These are phyloP conservation scores for Phortica magna DNA, from an alignment of 2,888 invertebrate genomes.

Conservation along the genomic window DNA sequence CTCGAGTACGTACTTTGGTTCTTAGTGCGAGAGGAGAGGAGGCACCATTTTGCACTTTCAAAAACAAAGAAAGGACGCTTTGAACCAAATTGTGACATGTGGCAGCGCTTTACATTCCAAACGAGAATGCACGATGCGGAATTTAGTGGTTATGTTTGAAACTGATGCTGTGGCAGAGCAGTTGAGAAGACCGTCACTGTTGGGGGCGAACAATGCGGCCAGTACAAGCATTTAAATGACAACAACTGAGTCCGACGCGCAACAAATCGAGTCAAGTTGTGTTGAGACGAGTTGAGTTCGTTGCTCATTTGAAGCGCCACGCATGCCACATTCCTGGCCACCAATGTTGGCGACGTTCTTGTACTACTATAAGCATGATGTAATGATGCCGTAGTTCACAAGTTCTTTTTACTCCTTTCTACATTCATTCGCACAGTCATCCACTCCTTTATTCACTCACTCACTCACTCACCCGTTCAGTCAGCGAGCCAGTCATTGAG, in stretches of 20 bases:
- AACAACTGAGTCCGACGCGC: background rate
- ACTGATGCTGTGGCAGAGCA: slow-evolving; percentile 3
- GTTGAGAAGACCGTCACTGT: background rate
- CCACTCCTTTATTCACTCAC: background rate
- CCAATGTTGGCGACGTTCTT: background rate
- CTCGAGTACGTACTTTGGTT: background rate
- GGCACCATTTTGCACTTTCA: background rate
- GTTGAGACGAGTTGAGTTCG: background rate
- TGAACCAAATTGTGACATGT: slow-evolving; percentile 42
- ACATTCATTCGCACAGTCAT: background rate
- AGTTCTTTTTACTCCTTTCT: background rate
- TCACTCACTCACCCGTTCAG: background rate
- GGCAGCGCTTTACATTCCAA: slow-evolving; percentile 20
- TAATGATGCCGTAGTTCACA: slow-evolving; percentile 11
- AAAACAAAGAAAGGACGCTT: slow-evolving; percentile 19
- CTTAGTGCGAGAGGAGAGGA: background rate
- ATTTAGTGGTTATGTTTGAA: slow-evolving; percentile 34
- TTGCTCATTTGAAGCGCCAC: background rate
- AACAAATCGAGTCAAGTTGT: background rate
- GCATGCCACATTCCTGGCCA: slow-evolving; percentile 5
- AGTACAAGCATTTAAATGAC: slow-evolving; percentile 21
- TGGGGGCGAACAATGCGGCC: slow-evolving; percentile 12
- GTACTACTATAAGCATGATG: background rate
- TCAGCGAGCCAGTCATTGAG: background rate
- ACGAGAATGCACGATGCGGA: slow-evolving; percentile 39